Conservation (phyloP, 2,113 vertebrate genomes). For the Onychorhynchus coronatus region DNA sequence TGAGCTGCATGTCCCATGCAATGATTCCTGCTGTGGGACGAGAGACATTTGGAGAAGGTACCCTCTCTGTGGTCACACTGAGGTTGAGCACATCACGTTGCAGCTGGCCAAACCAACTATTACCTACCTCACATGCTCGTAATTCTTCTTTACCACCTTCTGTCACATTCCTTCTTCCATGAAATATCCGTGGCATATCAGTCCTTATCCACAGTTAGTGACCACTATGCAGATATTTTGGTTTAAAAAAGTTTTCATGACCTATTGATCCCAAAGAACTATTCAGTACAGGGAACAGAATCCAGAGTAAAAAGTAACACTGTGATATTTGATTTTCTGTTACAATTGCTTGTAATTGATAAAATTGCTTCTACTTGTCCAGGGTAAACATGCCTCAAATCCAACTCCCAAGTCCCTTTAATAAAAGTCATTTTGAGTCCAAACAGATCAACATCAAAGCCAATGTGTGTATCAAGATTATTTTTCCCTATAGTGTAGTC, state of each 20-base stretch:
- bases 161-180: not conserved
- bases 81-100: rapidly evolving
- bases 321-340: not conserved
- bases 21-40: not conserved
- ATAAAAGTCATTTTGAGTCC: not conserved
- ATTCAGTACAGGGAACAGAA: not conserved
- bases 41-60: not conserved
- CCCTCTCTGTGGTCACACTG: not conserved
- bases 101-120: not conserved
- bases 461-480: not conserved
- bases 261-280: not conserved
- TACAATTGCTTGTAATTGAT: not conserved
- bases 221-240: not conserved
- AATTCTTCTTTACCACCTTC: not conserved
- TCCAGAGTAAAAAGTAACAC: not conserved
- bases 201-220: not conserved
- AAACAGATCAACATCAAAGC: not conserved
- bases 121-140: not conserved
- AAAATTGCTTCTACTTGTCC: not conserved
- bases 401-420: not conserved
- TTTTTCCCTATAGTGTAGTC: not conserved
- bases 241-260: not conserved
- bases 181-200: not conserved
- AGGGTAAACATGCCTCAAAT: not conserved
- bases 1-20: not conserved